Evolutionary conservation across 2,797 vertebrate species (phyloP).

Genomic region (Sylvilagus floridanus): DNA sequence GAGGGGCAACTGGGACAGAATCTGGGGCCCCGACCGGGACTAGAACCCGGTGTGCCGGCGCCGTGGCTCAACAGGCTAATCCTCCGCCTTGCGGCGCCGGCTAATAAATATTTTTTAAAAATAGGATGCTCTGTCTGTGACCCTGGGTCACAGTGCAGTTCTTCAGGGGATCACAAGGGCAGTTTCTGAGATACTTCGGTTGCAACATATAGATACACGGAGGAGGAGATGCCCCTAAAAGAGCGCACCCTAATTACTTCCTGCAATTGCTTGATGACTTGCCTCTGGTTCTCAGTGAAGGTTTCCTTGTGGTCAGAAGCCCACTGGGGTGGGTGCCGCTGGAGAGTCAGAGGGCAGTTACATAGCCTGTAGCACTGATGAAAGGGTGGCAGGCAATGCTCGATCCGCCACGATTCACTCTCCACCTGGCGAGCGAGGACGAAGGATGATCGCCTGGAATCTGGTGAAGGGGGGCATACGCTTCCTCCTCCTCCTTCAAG

Average conservation of each 20-base stretch:
- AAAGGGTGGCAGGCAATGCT: neutral
- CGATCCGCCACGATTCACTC: neutral
- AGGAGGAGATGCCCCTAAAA: neutral
- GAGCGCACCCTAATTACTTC: neutral
- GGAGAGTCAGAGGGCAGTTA: neutral
- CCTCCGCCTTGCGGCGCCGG: too few species aligned
- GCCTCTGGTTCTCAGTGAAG: neutral
- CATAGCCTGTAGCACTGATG: neutral
- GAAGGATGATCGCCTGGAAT: neutral
- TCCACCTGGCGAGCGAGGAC: neutral
- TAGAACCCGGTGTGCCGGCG: too few species aligned
- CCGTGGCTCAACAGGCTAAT: too few species aligned
- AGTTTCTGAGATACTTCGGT: neutral
- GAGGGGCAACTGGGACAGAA: too few species aligned
- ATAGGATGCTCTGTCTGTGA: neutral
- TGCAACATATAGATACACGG: neutral
- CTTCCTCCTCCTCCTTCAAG: neutral
- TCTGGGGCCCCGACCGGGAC: too few species aligned
- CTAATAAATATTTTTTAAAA: too few species aligned
- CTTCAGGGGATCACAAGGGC: neutral
- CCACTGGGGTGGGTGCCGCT: neutral
- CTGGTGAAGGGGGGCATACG: neutral
- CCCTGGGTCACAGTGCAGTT: neutral
- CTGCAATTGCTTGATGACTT: conserved; percentile 18
- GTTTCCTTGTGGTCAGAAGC: conserved; percentile 26